phyloP scores from a whole-genome alignment of 30 jellyfish, hydroid and myxozoan genomes.

The Cassiopea xamachana region DNA sequence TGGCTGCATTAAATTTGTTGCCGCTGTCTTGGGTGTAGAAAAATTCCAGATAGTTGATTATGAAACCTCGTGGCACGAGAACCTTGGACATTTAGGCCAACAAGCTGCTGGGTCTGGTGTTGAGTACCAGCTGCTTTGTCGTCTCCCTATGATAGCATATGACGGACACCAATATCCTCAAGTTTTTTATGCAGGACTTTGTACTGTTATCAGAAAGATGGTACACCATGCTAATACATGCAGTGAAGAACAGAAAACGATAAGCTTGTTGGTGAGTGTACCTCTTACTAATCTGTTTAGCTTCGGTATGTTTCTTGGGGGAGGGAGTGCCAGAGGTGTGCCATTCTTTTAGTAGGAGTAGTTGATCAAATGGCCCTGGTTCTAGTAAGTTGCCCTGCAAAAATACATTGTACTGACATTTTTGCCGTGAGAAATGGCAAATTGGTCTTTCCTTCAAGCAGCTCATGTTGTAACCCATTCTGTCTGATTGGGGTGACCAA shows the following conservation, averaged over 20 bases:
- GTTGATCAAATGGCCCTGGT: too few relatives aligned
- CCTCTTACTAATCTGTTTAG: not conserved
- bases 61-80: not conserved
- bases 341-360: too few relatives aligned
- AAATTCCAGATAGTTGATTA: not conserved
- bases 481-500: too few relatives aligned
- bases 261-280: constrained; percentile 38
- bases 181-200: constrained; percentile 51
- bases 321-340: too few relatives aligned
- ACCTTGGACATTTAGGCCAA: not conserved
- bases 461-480: too few relatives aligned
- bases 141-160: not conserved
- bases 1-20: not conserved
- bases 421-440: too few relatives aligned
- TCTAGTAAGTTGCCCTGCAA: too few relatives aligned
- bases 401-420: too few relatives aligned
- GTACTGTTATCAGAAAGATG: constrained; percentile 57
- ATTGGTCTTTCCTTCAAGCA: too few relatives aligned
- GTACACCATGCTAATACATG: constrained; percentile 20
- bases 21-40: not conserved
- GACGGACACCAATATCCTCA: constrained; percentile 1
- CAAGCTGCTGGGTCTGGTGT: not conserved
- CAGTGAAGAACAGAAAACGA: not conserved
- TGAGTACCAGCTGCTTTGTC: not conserved
- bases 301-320: too few relatives aligned